A percentile compares a stretch with the other conserved stretches of the same genome.
phyloP scores from a whole-genome alignment of 2,113 vertebrate species.

The Brachirus orientalis region DNA sequence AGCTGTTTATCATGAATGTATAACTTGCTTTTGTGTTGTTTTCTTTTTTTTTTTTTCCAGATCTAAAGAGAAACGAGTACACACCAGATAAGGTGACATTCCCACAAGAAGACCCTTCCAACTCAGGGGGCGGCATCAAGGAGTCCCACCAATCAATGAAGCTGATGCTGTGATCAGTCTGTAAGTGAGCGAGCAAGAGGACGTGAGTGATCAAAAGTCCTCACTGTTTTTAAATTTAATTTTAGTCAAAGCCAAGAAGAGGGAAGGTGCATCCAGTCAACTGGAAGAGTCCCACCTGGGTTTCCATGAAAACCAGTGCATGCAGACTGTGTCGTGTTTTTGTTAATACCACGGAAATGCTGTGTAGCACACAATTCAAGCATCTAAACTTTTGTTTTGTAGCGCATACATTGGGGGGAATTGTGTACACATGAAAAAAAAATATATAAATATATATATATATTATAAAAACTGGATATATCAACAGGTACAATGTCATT shows the following conservation, averaged over 20 bases:
- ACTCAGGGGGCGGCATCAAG: slow-evolving; percentile 87
- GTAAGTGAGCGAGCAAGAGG: not conserved
- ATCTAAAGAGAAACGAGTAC: slow-evolving; percentile 97
- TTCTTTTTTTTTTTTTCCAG: slow-evolving; percentile 78
- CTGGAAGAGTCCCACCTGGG: slow-evolving; percentile 56
- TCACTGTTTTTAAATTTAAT: not conserved
- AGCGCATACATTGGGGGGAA: slow-evolving; percentile 37
- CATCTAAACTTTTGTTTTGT: slow-evolving; percentile 51
- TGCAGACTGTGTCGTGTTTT: slow-evolving; percentile 58
- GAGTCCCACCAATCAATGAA: slow-evolving; percentile 90
- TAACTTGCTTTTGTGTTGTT: too few species aligned
- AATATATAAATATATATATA: slow-evolving; percentile 24
- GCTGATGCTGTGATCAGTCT: slow-evolving; percentile 86
- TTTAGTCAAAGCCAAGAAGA: slow-evolving; percentile 59
- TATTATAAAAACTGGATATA: slow-evolving; percentile 75
- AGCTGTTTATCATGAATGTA: too few species aligned
- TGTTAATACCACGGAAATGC: slow-evolving; percentile 47
- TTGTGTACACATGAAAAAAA: slow-evolving; percentile 63
- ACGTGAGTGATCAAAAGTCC: not conserved
- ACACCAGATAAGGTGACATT: slow-evolving; percentile 93
- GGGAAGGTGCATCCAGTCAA: slow-evolving; percentile 42
- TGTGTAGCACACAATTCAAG: slow-evolving; percentile 54
- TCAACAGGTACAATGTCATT: slow-evolving; percentile 82
- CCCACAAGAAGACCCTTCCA: slow-evolving; percentile 89
- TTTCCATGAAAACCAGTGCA: slow-evolving; percentile 58